Evolutionary conservation across 2,888 invertebrate species (phyloP), one percentile per base, ranked within the genome.

Genomic region (Ormyrus labotus): DNA sequence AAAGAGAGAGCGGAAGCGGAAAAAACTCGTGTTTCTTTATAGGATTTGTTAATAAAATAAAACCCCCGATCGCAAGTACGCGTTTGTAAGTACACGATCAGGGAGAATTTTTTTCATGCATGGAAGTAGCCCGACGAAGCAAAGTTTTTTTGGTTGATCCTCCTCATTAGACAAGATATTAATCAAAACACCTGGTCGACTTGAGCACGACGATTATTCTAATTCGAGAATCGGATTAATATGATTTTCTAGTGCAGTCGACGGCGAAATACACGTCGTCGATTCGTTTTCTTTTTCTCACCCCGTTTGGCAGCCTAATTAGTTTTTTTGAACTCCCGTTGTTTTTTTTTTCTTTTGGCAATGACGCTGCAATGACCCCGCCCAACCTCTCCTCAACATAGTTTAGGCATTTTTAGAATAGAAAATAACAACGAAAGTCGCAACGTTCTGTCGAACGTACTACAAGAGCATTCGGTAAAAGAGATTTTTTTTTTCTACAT

Each of bases 61-160:
- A 34, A 60, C 34, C 10, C 50, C 47, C 70, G 67, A 57, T 70
- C 61, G 57, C 53, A 65, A 65, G 70, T 67, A 34, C 79, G 79
- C 79, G 81, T 78, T 81, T 19, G 79, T 82, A 82, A 82, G 79
- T 82, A 82, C 34, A 34, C 79, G 79, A 75, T 5, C 9, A 13
- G 71, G 64, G 57, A 60, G 13, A 79, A 48, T 34, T 19, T 69
- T 13, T 58, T 58, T 34, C 77, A 63, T 69, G 77, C 81, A 81
- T 74, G 73, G 57, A 57, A 34, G 34, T 34, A 34, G 60, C 67
- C 53, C 34, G 64, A 58, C 71, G 69, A 78, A 3, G 53, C 13
- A 72, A 63, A 70, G 47, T 70, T 78, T 70, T 65, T 75, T 11
- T 34, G 34, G 4, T 34, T 34, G 34, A 65, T 48, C 45, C 9